Evolutionary conservation across 2,888 invertebrate genomes (phyloP).

Genomic region (Muschampia plurimacula): DNA sequence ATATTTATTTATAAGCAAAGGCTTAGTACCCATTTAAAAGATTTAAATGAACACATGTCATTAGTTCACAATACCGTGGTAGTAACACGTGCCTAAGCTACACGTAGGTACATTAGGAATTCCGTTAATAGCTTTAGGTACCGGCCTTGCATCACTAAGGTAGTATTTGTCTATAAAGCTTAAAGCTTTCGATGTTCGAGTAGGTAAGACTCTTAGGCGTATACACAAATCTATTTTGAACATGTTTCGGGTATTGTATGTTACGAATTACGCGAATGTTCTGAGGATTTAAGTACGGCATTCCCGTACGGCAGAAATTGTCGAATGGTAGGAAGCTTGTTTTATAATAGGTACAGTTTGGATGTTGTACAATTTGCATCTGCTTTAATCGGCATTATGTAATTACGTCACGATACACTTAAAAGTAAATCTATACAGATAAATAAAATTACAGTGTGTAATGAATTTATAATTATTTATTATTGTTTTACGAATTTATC

Average conservation of each 20-base stretch:
- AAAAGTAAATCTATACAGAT: too few species aligned
- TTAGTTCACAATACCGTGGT: not conserved
- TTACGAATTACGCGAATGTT: conserved; percentile 1
- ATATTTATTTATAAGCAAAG: too few species aligned
- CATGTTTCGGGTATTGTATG: not conserved
- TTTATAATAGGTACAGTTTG: not conserved
- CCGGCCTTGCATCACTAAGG: not conserved
- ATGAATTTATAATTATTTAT: too few species aligned
- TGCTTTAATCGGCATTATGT: not conserved
- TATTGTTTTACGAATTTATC: too few species aligned
- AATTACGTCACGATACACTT: too few species aligned
- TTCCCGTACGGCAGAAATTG: not conserved
- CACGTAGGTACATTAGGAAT: not conserved
- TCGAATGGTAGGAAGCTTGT: too few species aligned
- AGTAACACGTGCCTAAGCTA: not conserved
- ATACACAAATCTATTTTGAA: not conserved
- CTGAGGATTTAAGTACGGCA: not conserved
- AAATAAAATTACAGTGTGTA: too few species aligned
- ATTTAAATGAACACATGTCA: not conserved
- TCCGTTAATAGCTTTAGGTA: not conserved
- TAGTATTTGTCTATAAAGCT: conserved; percentile 3
- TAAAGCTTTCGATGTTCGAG: not conserved
- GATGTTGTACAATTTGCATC: not conserved
- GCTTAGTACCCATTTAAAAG: too few species aligned
- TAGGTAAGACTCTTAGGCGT: not conserved